These are phyloP conservation scores for Oxytorus armatus DNA, from an alignment of 2,888 invertebrate genomes.

Conservation along the genomic window DNA sequence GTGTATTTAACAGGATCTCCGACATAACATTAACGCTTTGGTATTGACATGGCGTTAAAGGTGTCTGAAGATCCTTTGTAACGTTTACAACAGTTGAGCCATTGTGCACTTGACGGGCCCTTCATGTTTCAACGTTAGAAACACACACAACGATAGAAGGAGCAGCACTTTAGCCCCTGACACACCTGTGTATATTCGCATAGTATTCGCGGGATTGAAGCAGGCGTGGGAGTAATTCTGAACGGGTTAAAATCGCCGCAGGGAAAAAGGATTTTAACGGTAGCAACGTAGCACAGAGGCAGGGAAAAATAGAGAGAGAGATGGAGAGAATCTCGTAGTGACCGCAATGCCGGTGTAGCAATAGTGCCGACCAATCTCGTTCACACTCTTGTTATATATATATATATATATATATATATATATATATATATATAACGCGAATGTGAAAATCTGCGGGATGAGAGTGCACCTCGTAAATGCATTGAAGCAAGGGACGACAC, in stretches of 20 bases:
- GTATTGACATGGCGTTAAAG: conserved; percentile 5
- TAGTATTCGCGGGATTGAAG: conserved; percentile 25
- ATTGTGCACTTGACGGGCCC: conserved; percentile 42
- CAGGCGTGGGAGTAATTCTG: conserved; percentile 16
- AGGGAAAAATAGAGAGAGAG: conserved; percentile 60
- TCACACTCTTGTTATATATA: conserved; percentile 39
- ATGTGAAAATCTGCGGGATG: conserved; percentile 51
- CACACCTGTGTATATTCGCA: conserved; percentile 28
- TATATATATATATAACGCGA: conserved; percentile 34
- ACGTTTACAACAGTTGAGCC: conserved; percentile 8
- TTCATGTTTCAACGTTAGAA: conserved; percentile 13
- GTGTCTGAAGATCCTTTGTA: conserved; percentile 15
- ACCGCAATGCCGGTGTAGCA: conserved; percentile 32
- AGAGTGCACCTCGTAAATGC: conserved; percentile 55
- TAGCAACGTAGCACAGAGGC: conserved; percentile 46
- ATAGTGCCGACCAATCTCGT: conserved; percentile 14
- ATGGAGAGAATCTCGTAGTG: conserved; percentile 32
- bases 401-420: conserved; percentile 3
- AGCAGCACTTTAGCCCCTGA: conserved; percentile 16
- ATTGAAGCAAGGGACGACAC: conserved; percentile 38
- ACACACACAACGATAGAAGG: not conserved
- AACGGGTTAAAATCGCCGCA: conserved; percentile 10
- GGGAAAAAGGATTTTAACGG: conserved; percentile 39
- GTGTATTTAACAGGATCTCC: not conserved
- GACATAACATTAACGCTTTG: conserved; percentile 24